A percentile compares a stretch with the other conserved stretches of the same genome.
Conservation (phyloP, 2,113 vertebrate species). For the Romanogobio albipinnatus region DNA sequence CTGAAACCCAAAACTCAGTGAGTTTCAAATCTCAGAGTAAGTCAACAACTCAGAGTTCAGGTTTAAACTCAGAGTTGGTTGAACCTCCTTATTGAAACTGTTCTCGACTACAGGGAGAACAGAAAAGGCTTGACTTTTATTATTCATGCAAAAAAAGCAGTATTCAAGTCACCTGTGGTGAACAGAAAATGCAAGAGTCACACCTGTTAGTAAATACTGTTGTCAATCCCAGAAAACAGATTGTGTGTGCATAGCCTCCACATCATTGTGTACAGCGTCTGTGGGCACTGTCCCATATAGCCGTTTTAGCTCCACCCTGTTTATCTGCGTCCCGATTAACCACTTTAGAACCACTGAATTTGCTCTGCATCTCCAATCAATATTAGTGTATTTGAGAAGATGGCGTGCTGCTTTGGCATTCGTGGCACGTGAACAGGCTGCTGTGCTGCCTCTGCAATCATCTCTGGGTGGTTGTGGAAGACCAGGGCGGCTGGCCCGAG, state of each 20-base stretch:
- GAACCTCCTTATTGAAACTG: no score
- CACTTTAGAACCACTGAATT: constrained; percentile 66
- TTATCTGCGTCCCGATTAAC: constrained; percentile 63
- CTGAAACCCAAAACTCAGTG: no score
- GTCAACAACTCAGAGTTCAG: no score
- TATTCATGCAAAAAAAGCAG: background rate
- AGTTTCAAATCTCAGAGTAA: no score
- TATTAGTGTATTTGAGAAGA: constrained; percentile 70
- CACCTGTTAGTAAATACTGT: background rate
- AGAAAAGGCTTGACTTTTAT: background rate
- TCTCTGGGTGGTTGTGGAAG: constrained; percentile 66
- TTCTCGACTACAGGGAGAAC: background rate
- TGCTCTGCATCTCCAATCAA: constrained; percentile 67
- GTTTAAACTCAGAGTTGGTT: no score
- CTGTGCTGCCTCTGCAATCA: constrained; percentile 68
- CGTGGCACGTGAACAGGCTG: constrained; percentile 52
- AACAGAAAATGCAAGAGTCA: background rate
- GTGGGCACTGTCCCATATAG: background rate
- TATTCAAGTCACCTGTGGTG: background rate
- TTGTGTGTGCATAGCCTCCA: background rate
- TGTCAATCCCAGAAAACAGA: background rate
- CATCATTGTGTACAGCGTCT: background rate
- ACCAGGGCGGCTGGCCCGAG: constrained; percentile 61
- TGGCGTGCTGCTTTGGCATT: constrained; percentile 66
- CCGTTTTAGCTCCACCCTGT: constrained; percentile 50